phyloP scores from a whole-genome alignment of 2,888 invertebrate species.

The Tipula unca region DNA sequence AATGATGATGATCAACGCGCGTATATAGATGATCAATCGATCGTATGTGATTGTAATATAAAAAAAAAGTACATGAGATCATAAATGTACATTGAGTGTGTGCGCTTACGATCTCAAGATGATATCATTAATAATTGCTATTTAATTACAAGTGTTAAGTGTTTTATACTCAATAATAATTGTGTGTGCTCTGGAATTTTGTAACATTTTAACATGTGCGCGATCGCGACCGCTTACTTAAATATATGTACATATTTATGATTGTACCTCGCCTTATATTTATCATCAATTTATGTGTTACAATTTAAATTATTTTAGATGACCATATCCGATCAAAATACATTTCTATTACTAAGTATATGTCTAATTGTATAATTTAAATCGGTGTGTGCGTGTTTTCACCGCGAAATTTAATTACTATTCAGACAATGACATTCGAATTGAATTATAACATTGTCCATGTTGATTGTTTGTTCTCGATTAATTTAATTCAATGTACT shows the following conservation, averaged over 20 bases:
- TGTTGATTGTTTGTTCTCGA: too few relatives aligned
- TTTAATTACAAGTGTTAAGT: neutral
- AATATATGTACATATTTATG: neutral
- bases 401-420: too few relatives aligned
- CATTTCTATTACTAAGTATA: too few relatives aligned
- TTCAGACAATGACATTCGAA: too few relatives aligned
- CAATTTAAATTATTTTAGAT: too few relatives aligned
- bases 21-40: neutral
- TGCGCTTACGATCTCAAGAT: neutral
- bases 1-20: neutral
- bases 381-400: too few relatives aligned
- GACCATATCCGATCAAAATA: too few relatives aligned
- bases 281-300: too few relatives aligned
- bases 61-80: neutral
- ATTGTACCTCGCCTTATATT: neutral
- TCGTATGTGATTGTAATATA: neutral
- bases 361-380: too few relatives aligned
- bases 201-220: neutral
- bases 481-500: too few relatives aligned
- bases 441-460: too few relatives aligned
- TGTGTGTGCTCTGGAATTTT: neutral
- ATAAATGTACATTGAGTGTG: neutral
- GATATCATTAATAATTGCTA: neutral
- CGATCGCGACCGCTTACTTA: neutral
- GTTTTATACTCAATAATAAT: neutral